Evolutionary conservation across 2,113 vertebrate genomes (phyloP), one percentile per base, ranked within the genome.

Genomic region (Mionectes macconnelli): DNA sequence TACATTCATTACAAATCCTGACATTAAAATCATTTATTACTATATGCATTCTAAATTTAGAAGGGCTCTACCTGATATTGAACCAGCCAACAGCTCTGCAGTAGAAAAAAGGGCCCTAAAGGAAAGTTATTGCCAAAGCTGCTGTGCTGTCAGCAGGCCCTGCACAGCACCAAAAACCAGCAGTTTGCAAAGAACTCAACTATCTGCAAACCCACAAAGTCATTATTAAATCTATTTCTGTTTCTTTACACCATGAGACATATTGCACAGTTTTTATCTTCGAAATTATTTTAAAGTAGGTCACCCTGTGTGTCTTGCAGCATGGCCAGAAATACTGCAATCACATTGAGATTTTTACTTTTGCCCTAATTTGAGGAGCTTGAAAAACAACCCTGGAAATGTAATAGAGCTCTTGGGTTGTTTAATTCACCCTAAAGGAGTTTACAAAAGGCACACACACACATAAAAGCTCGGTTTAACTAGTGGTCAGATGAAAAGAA

Each of bases 121-220:
- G 81, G 84, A 92, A 96, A 97, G 91, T 81, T 96, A 95, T 64
- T 93, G 84, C 72, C 84, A 97, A 94, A 97, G 95, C 83, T 90
- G 94, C 96, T 92, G 72, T 66, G 89, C 25, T 92, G 80, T 89
- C 90, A 90, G 79, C 87, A 90, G 87, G 79, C 35, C 72, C 79
- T 77, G 80, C 88, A 90, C 64, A 84, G 18, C 72, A 84, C 72
- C 87, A 77, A 63, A 83, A 84, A 9, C 27, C 64, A 63, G 88
- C 88, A 84, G 72, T n/a, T 20, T 77, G 80, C 80, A 84, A 44
- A 70, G 64, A 90, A 33, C 56, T 64, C 79, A 64, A 56, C 72
- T 17, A 17, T 9, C 56, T 56, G 74, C 40, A 69, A 60, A 90
- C 47, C 81, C 92, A 93, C 91, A 82, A 56, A 60, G 79, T 42